Evolutionary conservation across 2,113 vertebrate genomes (phyloP).

Genomic region (Petaurus breviceps): DNA sequence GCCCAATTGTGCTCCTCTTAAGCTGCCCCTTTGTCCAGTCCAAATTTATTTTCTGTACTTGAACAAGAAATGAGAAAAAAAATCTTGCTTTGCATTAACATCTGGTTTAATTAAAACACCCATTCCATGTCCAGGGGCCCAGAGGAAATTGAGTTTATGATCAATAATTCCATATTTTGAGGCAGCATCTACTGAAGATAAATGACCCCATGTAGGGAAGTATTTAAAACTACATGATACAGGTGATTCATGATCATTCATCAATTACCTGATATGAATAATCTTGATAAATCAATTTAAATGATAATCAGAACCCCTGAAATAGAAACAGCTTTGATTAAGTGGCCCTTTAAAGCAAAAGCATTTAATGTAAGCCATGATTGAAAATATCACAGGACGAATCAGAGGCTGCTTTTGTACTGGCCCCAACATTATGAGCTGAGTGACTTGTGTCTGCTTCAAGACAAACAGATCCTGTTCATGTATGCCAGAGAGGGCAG

Average conservation of each 20-base stretch:
- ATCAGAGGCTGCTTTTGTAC: constrained; percentile 41
- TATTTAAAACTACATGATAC: constrained; percentile 32
- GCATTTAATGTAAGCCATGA: constrained; percentile 28
- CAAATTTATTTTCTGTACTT: constrained; percentile 22
- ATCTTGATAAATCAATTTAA: constrained; percentile 56
- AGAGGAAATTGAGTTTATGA: constrained; percentile 4
- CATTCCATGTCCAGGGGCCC: neutral
- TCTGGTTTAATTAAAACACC: constrained; percentile 5
- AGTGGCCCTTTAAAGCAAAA: constrained; percentile 45
- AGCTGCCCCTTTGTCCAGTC: neutral
- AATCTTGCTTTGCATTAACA: neutral
- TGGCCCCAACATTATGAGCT: neutral
- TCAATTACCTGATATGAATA: constrained; percentile 43
- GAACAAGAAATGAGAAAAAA: constrained; percentile 5
- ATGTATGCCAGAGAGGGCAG: neutral
- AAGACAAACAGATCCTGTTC: neutral
- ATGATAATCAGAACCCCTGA: constrained; percentile 43
- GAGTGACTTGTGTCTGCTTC: neutral
- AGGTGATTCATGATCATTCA: constrained; percentile 31
- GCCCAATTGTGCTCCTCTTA: neutral
- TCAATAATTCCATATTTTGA: constrained; percentile 42
- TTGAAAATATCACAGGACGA: constrained; percentile 60
- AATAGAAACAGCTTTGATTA: constrained; percentile 59
- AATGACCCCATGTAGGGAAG: constrained; percentile 28
- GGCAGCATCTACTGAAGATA: constrained; percentile 6